Conservation (phyloP, 2,888 invertebrate species). For the Diachrysia chrysitis region DNA sequence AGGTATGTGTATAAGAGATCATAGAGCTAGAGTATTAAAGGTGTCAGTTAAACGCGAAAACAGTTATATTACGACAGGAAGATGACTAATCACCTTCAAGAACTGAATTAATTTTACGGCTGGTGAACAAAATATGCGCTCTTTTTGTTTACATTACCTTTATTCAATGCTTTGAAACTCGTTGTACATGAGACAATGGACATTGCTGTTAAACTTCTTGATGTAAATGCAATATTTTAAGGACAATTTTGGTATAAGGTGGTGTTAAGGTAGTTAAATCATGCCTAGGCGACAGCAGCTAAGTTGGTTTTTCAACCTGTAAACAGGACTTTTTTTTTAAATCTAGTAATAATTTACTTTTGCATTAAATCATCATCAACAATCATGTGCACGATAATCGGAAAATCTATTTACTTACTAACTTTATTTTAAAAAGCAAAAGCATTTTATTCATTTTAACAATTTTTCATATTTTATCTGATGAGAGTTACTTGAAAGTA, state of each 20-base stretch:
- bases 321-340: too few species aligned
- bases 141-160: conserved; percentile 9
- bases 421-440: too few species aligned
- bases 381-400: too few species aligned
- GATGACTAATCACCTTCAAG: conserved; percentile 16
- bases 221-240: too few species aligned
- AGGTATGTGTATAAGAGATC: background rate
- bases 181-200: background rate
- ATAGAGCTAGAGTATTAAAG: background rate
- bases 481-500: background rate
- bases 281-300: too few species aligned
- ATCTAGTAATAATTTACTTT: too few species aligned
- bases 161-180: background rate
- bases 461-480: background rate
- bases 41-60: background rate
- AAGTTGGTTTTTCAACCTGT: too few species aligned
- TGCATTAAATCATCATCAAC: too few species aligned
- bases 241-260: too few species aligned
- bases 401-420: too few species aligned
- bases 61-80: conserved; percentile 8
- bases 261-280: too few species aligned
- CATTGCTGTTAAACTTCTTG: background rate
- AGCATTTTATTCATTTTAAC: too few species aligned
- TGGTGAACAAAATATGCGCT: background rate
- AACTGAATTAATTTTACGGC: conserved; percentile 7